Percentiles rank a stretch among this genome's conserved stretches.
These are phyloP conservation scores for Andrena hattorfiana DNA, from an alignment of 2,888 invertebrate species.

Conservation along the genomic window DNA sequence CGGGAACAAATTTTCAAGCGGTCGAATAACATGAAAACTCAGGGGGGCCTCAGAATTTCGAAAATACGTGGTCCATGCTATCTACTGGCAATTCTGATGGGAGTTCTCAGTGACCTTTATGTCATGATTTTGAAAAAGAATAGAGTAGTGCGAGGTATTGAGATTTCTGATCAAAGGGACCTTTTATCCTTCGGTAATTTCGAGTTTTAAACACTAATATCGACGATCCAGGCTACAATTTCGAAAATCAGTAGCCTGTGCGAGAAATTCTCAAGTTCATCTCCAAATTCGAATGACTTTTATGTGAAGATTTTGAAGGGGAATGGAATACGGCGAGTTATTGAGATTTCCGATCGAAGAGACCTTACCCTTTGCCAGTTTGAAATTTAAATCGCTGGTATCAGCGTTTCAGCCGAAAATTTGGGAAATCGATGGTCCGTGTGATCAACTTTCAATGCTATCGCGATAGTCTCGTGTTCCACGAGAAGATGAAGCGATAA, in stretches of 20 bases:
- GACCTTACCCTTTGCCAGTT: not conserved
- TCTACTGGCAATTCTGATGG: not conserved
- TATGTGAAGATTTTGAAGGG: no score
- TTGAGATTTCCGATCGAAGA: not conserved
- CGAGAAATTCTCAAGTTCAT: no score
- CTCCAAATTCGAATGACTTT: no score
- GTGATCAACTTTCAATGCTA: conserved; percentile 19
- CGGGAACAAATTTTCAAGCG: conserved; percentile 40
- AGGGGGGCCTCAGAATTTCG: not conserved
- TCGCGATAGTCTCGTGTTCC: conserved; percentile 18
- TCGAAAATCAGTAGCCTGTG: no score
- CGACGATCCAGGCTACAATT: not conserved
- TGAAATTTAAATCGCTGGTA: not conserved
- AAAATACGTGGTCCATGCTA: not conserved
- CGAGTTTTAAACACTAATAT: not conserved
- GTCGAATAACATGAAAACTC: not conserved
- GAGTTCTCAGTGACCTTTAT: not conserved
- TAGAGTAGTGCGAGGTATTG: no score
- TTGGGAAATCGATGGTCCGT: not conserved
- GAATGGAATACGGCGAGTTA: no score
- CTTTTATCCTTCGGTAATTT: not conserved
- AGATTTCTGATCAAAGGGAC: not conserved
- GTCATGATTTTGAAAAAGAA: no score
- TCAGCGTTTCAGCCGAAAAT: not conserved
- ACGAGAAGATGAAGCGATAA: conserved; percentile 22